phyloP scores from a whole-genome alignment of 2,888 invertebrate species.

The Aporophyla nigra region DNA sequence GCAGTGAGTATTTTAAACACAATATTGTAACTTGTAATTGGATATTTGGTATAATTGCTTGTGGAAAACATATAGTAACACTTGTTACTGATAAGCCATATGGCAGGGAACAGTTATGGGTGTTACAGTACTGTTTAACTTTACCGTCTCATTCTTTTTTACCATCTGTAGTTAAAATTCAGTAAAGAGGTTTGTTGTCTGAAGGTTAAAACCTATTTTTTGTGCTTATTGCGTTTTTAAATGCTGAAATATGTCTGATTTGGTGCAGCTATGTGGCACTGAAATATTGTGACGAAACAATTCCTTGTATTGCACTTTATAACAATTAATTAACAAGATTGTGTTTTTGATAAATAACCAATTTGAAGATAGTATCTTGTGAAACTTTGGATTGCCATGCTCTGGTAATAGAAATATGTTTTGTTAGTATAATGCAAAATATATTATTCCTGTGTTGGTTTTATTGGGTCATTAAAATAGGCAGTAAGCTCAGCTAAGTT shows the following conservation, averaged over 20 bases:
- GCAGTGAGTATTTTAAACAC: conserved; percentile 76
- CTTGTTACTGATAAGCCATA: conserved; percentile 66
- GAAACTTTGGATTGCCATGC: background rate
- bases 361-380: conserved; percentile 31
- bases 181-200: conserved; percentile 27
- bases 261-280: conserved; percentile 44
- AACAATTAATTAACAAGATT: conserved; percentile 34
- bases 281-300: conserved; percentile 36
- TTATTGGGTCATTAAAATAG: background rate
- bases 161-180: conserved; percentile 15
- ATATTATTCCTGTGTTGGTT: background rate
- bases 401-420: background rate
- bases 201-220: conserved; percentile 48
- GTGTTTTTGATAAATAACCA: conserved; percentile 45
- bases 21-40: conserved; percentile 6
- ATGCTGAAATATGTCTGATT: conserved; percentile 1
- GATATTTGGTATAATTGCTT: conserved; percentile 9
- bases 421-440: background rate
- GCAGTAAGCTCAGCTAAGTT: background rate
- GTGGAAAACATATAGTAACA: conserved; percentile 13
- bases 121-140: conserved; percentile 25
- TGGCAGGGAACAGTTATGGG: conserved; percentile 57
- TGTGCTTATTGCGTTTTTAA: conserved; percentile 7
- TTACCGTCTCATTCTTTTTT: conserved; percentile 31
- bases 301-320: conserved; percentile 20